Conservation (phyloP, 2,113 vertebrate species). For the Regulus satrapa region DNA sequence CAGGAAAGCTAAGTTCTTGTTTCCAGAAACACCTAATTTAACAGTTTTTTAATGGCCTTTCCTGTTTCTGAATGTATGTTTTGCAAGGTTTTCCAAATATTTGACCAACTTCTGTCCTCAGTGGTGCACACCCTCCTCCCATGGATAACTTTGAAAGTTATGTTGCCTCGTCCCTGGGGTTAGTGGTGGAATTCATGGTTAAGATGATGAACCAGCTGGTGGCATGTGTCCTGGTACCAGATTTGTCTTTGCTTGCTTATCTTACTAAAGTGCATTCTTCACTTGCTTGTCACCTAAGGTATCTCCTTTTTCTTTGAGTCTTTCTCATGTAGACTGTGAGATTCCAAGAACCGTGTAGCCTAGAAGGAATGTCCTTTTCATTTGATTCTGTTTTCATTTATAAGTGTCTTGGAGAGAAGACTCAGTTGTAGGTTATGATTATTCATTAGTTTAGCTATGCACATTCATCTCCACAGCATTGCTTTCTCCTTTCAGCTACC, state of each 20-base stretch:
- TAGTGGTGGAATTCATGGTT: neutral
- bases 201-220: neutral
- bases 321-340: neutral
- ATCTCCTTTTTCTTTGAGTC: neutral
- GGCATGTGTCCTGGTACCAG: neutral
- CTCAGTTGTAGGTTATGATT: neutral
- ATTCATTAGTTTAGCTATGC: neutral
- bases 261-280: neutral
- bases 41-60: neutral
- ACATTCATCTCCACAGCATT: neutral
- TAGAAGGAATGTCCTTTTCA: neutral
- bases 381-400: neutral
- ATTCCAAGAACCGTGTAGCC: neutral
- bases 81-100: neutral
- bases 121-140: neutral
- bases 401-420: neutral
- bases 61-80: neutral
- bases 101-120: neutral
- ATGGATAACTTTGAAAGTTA: neutral
- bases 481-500: conserved; percentile 79
- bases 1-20: neutral
- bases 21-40: neutral
- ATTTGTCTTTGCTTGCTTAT: neutral
- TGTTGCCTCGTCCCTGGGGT: neutral
- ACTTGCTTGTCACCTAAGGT: neutral